phyloP scores from a whole-genome alignment of 2,113 vertebrate genomes.

The Strix aluco region DNA sequence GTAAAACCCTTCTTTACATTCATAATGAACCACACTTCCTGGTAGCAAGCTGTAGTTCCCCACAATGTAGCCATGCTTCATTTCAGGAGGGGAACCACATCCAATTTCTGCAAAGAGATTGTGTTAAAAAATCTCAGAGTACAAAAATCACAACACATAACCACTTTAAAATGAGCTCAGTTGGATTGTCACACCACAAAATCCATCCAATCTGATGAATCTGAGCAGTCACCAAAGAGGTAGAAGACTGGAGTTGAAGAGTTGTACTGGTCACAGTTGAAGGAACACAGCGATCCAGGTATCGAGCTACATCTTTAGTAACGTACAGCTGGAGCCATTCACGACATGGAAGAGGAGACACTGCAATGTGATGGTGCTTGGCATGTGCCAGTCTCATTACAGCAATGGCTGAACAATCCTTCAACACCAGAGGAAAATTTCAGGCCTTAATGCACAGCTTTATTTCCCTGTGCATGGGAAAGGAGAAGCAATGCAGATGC shows the following conservation, averaged over 20 bases:
- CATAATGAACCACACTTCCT: conserved; percentile 62
- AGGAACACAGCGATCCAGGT: not conserved
- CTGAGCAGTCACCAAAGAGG: not conserved
- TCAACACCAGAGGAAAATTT: not conserved
- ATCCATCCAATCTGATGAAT: not conserved
- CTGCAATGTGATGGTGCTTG: not conserved
- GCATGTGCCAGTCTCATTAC: accelerated
- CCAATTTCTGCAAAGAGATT: conserved; percentile 67
- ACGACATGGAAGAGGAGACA: not conserved
- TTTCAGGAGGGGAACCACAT: conserved; percentile 69
- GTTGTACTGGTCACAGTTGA: not conserved
- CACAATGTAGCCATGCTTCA: conserved; percentile 60
- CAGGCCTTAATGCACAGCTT: not conserved
- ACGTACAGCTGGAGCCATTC: not conserved
- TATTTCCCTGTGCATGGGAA: not conserved
- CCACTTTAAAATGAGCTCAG: not conserved
- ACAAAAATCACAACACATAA: not conserved
- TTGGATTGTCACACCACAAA: not conserved
- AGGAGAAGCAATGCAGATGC: not conserved
- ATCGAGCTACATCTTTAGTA: not conserved
- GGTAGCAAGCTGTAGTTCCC: conserved; percentile 66
- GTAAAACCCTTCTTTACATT: conserved; percentile 72
- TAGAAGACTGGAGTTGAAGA: not conserved
- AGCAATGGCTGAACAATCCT: not conserved
- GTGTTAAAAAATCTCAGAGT: not conserved